These are phyloP conservation scores for Gallinago jamesoni DNA, from an alignment of 2,113 vertebrate species.

Conservation along the genomic window DNA sequence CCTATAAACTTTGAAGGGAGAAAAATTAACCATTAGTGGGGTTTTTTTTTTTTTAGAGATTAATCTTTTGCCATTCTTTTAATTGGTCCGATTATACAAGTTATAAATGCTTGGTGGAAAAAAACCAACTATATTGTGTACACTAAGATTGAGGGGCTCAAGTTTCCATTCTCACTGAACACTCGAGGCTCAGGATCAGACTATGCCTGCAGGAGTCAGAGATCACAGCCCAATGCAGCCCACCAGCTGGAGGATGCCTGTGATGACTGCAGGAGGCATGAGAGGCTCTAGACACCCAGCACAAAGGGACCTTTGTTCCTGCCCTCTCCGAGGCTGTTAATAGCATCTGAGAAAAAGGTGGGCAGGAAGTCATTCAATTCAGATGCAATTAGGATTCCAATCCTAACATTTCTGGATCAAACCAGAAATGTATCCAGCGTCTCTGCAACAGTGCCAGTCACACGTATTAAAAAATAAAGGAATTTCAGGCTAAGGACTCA, in stretches of 20 bases:
- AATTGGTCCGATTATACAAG: neutral
- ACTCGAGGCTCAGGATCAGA: neutral
- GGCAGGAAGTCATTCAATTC: slow-evolving; percentile 3
- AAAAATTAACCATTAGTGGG: neutral
- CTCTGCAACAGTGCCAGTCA: neutral
- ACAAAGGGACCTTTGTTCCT: neutral
- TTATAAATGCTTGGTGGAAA: neutral
- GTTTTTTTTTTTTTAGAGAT: neutral
- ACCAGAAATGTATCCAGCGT: neutral
- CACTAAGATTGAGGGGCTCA: neutral
- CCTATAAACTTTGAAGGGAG: neutral
- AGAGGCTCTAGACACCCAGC: accelerated
- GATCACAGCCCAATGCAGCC: neutral
- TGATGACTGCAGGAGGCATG: neutral
- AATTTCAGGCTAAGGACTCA: neutral
- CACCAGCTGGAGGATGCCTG: neutral
- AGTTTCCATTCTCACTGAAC: neutral
- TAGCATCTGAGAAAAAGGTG: slow-evolving; percentile 1
- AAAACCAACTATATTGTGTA: neutral
- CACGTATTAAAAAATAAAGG: neutral
- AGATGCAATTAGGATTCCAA: neutral
- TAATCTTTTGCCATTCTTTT: neutral
- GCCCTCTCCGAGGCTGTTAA: neutral
- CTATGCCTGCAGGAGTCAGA: neutral
- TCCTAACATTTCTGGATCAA: neutral